A percentile compares a stretch with the other conserved stretches of the same genome.
Evolutionary conservation across 2,797 vertebrate genomes (phyloP).

Genomic region (Alauda arvensis): DNA sequence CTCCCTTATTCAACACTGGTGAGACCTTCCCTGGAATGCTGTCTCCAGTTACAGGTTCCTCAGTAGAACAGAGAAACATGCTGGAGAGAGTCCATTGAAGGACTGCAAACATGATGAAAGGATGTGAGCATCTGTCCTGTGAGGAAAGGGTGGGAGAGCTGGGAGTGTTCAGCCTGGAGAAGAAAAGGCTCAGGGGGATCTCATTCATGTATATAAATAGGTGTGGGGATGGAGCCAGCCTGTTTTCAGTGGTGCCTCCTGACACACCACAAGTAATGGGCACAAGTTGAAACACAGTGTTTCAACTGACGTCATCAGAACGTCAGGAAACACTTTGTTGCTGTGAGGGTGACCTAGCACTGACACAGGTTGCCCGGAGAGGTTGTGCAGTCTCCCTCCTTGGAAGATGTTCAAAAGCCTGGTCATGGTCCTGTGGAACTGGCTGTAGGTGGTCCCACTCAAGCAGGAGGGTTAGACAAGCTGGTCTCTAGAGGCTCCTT

Average conservation of each 20-base stretch:
- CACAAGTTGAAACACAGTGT: not conserved
- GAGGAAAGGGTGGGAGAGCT: not conserved
- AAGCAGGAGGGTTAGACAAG: not conserved
- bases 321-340: not conserved
- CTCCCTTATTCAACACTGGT: not conserved
- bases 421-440: not conserved
- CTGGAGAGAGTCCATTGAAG: not conserved
- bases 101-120: not conserved
- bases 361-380: not conserved
- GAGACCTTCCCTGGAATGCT: not conserved
- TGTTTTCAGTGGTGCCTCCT: not conserved
- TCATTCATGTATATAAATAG: not conserved
- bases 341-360: not conserved
- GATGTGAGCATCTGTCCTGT: not conserved
- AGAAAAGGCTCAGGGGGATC: not conserved
- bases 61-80: not conserved
- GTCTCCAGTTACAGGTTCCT: not conserved
- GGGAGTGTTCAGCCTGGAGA: not conserved
- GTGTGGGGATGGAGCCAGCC: not conserved
- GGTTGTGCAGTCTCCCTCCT: not conserved
- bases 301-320: no score
- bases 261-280: not conserved
- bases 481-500: not conserved
- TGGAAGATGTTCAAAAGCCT: not conserved
- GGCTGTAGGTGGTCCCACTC: not conserved